Evolutionary conservation across 2,797 vertebrate genomes (phyloP), one percentile per base, ranked within the genome.

Genomic region (Pseudochirops cupreus): DNA sequence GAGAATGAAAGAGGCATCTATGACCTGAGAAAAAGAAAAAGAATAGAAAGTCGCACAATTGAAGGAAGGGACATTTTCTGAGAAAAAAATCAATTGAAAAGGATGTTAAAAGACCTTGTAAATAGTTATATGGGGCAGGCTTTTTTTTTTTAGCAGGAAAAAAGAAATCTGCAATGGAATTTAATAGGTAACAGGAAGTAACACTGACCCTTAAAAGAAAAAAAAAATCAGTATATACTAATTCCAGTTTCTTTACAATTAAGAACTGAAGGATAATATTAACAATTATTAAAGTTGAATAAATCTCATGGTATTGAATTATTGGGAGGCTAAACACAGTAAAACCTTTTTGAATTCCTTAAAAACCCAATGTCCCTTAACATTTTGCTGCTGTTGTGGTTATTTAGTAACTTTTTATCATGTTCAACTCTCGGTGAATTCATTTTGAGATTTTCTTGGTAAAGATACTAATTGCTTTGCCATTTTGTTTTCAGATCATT

Each of bases 11-110:
- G 90, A 31, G 52, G 90, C 50, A 91, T 55, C 74, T 55, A 5
- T 91, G 50, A 91, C 90, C 90, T 33, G 74, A 87, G 74, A 91
- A 54, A 91, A 52, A 14, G 3, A 4, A 26, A 92, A 95, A 93
- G 91, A 10, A 92, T 29, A 52, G 12, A 55, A 91, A 91, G 33
- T 13, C 90, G 18, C 5, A 91, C 52, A 53, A 55, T 93, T 62
- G 91, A 94, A 95, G 52, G 91, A 90, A 21, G 62, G 26, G 59
- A 91, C 59, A 74, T 92, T 4, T 93, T 91, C 90, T 92, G 31
- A 92, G 56, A 1, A 90, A 96, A 28, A 53, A 87, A 24, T 57
- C 31, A 92, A 89, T 91, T 56, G 0, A 74, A 87, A 52, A 92
- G 91, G 24, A 18, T 52, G 55, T 54, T 87, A 56, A 82, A 90